Conservation (phyloP, 2,797 vertebrate species). For the Coracias cyanogaster region DNA sequence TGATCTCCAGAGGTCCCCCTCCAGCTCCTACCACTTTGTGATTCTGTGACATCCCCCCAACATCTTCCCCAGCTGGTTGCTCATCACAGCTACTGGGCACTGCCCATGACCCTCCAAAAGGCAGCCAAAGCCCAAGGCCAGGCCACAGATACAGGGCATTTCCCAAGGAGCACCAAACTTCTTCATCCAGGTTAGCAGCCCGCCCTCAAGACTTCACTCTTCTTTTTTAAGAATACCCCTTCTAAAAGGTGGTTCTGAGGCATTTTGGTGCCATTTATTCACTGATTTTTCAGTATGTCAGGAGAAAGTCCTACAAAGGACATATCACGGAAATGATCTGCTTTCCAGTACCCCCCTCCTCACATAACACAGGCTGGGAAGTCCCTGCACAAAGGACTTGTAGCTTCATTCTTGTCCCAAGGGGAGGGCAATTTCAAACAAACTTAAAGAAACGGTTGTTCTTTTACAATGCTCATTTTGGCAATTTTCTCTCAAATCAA, state of each 20-base stretch:
- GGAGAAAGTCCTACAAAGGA: not conserved
- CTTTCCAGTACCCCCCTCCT: not conserved
- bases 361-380: not conserved
- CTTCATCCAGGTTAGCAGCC: not conserved
- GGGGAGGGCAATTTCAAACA: not conserved
- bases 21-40: too few species aligned
- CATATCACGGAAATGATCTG: not conserved
- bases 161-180: not conserved
- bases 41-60: not conserved
- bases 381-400: fast-evolving
- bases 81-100: not conserved
- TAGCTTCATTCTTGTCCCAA: not conserved
- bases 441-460: not conserved
- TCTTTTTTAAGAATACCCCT: not conserved
- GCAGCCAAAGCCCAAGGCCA: not conserved
- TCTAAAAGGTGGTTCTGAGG: not conserved
- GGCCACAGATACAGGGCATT: not conserved
- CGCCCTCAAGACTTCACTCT: not conserved
- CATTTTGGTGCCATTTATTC: not conserved
- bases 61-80: not conserved
- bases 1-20: too few species aligned
- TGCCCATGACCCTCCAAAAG: not conserved
- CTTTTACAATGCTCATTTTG: slow-evolving; percentile 13
- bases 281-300: not conserved
- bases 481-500: slow-evolving; percentile 17